These are phyloP conservation scores for Zingel zingel DNA, from an alignment of 2,113 vertebrate species.

Conservation along the genomic window DNA sequence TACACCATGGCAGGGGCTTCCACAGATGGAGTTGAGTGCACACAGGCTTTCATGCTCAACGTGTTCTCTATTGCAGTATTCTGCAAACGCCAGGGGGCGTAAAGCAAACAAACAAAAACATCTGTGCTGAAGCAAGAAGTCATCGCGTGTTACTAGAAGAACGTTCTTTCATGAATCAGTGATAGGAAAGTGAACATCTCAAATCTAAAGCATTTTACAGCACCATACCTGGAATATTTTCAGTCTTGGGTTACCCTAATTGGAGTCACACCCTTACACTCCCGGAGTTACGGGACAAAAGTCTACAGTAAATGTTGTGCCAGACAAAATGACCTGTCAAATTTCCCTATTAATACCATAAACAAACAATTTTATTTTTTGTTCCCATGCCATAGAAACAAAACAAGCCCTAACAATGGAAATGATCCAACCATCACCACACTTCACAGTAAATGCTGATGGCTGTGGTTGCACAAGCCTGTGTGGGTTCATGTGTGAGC, in stretches of 20 bases:
- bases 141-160: background rate
- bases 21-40: background rate
- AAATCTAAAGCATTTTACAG: background rate
- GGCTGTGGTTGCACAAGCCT: constrained; percentile 27
- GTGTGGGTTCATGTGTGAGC: constrained; percentile 29
- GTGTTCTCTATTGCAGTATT: background rate
- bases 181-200: constrained; percentile 1
- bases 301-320: constrained; percentile 6
- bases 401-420: constrained; percentile 49
- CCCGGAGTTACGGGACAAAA: constrained; percentile 8
- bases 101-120: too few relatives aligned
- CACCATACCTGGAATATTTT: background rate
- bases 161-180: background rate
- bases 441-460: constrained; percentile 55
- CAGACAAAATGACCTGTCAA: constrained; percentile 19
- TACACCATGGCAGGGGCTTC: background rate
- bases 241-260: background rate
- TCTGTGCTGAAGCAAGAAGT: background rate
- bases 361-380: constrained; percentile 25
- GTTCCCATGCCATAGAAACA: constrained; percentile 43
- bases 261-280: constrained; percentile 2
- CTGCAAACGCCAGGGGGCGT: background rate
- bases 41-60: background rate
- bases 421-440: constrained; percentile 30
- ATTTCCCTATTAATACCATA: constrained; percentile 40